Percentiles rank a stretch among this genome's conserved stretches.
phyloP scores from a whole-genome alignment of 2,888 invertebrate species.

The Cinara cedri region DNA sequence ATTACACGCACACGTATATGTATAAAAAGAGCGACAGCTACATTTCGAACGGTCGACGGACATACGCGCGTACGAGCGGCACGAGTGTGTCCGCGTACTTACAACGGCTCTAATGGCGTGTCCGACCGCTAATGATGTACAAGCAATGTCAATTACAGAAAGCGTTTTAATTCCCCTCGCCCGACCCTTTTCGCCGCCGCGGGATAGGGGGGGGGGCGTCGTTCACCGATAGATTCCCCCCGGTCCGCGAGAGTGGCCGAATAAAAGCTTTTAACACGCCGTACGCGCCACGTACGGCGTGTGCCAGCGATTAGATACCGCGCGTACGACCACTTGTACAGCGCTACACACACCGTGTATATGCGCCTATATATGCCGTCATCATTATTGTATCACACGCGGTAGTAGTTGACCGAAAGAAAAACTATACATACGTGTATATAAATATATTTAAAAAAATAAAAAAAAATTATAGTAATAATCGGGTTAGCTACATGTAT shows the following conservation, averaged over 20 bases:
- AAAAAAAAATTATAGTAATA: too few relatives aligned
- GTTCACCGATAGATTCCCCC: neutral
- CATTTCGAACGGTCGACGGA: constrained; percentile 31
- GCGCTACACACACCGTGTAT: too few relatives aligned
- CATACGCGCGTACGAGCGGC: neutral
- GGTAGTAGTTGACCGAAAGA: too few relatives aligned
- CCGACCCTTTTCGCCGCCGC: neutral
- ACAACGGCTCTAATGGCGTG: constrained; percentile 47
- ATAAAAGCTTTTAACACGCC: constrained; percentile 47
- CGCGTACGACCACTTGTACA: neutral
- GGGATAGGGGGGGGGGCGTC: too few relatives aligned
- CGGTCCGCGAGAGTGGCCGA: neutral
- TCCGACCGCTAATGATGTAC: constrained; percentile 53
- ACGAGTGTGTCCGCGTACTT: neutral
- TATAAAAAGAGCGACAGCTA: neutral
- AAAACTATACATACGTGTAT: too few relatives aligned
- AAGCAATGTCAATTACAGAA: constrained; percentile 56
- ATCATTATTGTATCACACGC: too few relatives aligned
- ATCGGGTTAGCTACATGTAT: too few relatives aligned
- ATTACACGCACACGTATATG: too few relatives aligned
- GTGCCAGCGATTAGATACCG: constrained; percentile 27
- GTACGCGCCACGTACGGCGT: neutral
- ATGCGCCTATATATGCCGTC: too few relatives aligned
- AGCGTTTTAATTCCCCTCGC: constrained; percentile 52
- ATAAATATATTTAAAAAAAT: too few relatives aligned